These are phyloP conservation scores for Nibea albiflora DNA, from an alignment of 2,113 vertebrate species.

Conservation along the genomic window DNA sequence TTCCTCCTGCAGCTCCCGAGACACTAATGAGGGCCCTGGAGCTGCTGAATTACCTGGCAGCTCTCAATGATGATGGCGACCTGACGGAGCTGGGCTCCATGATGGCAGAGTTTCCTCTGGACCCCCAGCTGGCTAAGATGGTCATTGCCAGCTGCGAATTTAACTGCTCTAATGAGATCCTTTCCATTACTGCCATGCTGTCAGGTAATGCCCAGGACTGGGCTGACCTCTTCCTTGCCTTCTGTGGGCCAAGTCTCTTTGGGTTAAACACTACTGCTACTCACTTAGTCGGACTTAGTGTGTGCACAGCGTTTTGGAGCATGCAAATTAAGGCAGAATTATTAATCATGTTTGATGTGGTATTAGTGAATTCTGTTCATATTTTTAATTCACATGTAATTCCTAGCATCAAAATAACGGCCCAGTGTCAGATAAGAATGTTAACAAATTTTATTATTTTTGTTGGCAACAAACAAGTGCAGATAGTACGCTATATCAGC, in stretches of 20 bases:
- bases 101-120: constrained; percentile 99
- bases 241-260: constrained; percentile 41
- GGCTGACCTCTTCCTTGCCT: constrained; percentile 68
- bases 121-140: constrained; percentile 99
- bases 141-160: constrained; percentile 99
- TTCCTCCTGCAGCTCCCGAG: constrained; percentile 89
- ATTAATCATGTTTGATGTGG: background rate
- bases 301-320: background rate
- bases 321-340: background rate
- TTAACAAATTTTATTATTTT: background rate
- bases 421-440: background rate
- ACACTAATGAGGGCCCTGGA: constrained; percentile 98
- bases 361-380: background rate
- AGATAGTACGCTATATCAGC: background rate
- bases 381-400: background rate
- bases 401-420: no score
- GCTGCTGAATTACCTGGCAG: constrained; percentile 97
- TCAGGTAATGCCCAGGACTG: constrained; percentile 97
- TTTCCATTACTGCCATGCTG: constrained; percentile 99
- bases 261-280: constrained; percentile 14
- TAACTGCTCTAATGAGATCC: constrained; percentile 99
- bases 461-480: background rate
- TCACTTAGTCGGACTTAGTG: background rate
- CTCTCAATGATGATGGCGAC: constrained; percentile 98
- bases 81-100: constrained; percentile 98